These are phyloP conservation scores for Acanthochromis polyacanthus DNA, from an alignment of 2,113 vertebrate genomes.

Conservation along the genomic window DNA sequence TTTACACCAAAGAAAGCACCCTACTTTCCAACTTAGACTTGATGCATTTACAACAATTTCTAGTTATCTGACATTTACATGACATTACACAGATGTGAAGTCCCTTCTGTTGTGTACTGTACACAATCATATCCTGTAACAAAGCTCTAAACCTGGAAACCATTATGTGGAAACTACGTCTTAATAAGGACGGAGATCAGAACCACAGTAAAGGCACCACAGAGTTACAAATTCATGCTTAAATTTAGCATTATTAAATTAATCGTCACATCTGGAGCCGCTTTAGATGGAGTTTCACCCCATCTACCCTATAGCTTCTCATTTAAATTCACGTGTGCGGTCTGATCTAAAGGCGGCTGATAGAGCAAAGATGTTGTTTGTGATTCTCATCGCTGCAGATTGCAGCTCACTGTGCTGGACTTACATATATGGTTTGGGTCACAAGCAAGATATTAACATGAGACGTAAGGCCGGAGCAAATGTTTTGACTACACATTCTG, in stretches of 20 bases:
- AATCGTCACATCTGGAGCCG: neutral
- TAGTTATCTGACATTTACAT: too few species aligned
- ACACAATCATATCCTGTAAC: conserved; percentile 9
- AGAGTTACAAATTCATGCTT: neutral
- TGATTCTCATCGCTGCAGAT: conserved; percentile 36
- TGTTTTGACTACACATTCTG: conserved; percentile 31
- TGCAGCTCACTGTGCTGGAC: conserved; percentile 12
- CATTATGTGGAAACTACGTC: conserved; percentile 14
- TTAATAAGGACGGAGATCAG: conserved; percentile 23
- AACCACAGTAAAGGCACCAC: conserved; percentile 14
- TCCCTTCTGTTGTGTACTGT: too few species aligned
- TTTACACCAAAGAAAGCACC: too few species aligned
- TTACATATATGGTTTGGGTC: conserved; percentile 54
- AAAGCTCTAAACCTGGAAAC: neutral
- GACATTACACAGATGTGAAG: too few species aligned
- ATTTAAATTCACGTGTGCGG: conserved; percentile 4
- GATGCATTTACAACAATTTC: too few species aligned
- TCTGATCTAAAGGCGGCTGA: neutral
- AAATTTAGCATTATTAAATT: conserved; percentile 2
- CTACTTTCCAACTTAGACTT: too few species aligned
- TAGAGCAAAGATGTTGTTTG: conserved; percentile 2
- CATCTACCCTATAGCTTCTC: neutral
- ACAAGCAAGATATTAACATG: conserved; percentile 15
- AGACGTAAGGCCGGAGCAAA: conserved; percentile 2
- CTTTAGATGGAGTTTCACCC: conserved; percentile 19